Evolutionary conservation across 2,888 invertebrate species (phyloP), one percentile per base, ranked within the genome.

Genomic region (Embidobia sp.): DNA sequence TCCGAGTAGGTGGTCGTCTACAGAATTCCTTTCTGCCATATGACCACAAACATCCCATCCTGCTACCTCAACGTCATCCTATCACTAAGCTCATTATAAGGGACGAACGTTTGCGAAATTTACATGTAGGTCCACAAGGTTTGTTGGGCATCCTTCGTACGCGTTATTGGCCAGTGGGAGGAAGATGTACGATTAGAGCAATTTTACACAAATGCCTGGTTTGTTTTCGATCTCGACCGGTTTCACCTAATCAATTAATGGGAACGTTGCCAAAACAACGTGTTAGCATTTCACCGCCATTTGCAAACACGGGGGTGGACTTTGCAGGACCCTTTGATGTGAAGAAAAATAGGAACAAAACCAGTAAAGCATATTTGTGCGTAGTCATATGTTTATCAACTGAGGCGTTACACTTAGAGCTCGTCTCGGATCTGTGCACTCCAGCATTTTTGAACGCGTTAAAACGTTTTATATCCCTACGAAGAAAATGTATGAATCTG

Each of bases 381-480:
- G 10, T 33, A 10, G 8, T 33, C 10, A 10, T 33, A 3, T 33
- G 33, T 3, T 10, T 33, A 10, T 8, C 33, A 10, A 33, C 33
- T 10, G 10, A 33, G 10, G 33, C 33, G 1, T 4, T 33, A 1
- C 33, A 33, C 10, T 10, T 33, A 4, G 33, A 33, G 10, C 8
- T 33, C 33, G 33, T 33, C 10, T 33, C 33, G 4, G 33, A 33
- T 10, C 10, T 33, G 33, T n/a, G 33, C 33, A 33, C 33, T 10
- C 8, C 8, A n/a, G 8, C 33, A 33, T 80, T 82, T 33, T 5
- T 82, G 3, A 79, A 70, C 3, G 59, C 76, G 6, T 64, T 80
- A 3, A 51, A 74, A 18, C 69, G 81, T 5, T 81, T 83, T 37
- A 64, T 82, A 1, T 57, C 81, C 0, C 48, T 79, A 6, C 51